These are phyloP conservation scores for Lochmaea capreae DNA, from an alignment of 2,888 invertebrate genomes.

Conservation along the genomic window DNA sequence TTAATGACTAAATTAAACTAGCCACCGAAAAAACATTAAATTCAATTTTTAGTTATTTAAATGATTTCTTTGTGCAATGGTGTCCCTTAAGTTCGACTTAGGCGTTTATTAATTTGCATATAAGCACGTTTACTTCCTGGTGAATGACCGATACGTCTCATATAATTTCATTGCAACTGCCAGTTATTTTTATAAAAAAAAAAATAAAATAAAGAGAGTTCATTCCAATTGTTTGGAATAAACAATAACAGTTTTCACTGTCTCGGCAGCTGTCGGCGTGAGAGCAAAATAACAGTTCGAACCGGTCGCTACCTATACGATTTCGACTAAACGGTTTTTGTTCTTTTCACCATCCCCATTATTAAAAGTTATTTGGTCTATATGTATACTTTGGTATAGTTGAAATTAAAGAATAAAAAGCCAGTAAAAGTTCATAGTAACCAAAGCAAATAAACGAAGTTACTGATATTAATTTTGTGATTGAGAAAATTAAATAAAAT, in stretches of 20 bases:
- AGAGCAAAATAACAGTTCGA: slow-evolving; percentile 9
- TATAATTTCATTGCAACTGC: slow-evolving; percentile 15
- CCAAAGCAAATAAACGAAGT: too few species aligned
- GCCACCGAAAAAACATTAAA: too few species aligned
- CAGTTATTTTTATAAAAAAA: slow-evolving; percentile 18
- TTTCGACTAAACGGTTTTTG: slow-evolving; percentile 27
- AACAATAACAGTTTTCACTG: slow-evolving; percentile 26
- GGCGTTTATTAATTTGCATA: neutral
- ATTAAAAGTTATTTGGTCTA: slow-evolving; percentile 15
- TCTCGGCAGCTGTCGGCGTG: slow-evolving; percentile 18
- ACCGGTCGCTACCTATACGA: slow-evolving; percentile 17
- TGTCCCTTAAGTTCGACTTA: neutral
- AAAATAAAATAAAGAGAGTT: slow-evolving; percentile 6
- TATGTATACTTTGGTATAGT: neutral
- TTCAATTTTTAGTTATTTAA: neutral
- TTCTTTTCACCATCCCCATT: slow-evolving; percentile 10
- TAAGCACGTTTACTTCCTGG: slow-evolving; percentile 17
- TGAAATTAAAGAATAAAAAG: neutral
- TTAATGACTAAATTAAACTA: too few species aligned
- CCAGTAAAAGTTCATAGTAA: neutral
- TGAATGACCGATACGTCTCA: slow-evolving; percentile 18
- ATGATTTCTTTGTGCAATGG: neutral
- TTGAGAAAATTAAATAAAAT: too few species aligned
- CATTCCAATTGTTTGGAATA: slow-evolving; percentile 22
- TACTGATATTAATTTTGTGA: too few species aligned